Evolutionary conservation across 1,140 invertebrate species (phyloP).

Genomic region (Muscidifurax raptorellus): DNA sequence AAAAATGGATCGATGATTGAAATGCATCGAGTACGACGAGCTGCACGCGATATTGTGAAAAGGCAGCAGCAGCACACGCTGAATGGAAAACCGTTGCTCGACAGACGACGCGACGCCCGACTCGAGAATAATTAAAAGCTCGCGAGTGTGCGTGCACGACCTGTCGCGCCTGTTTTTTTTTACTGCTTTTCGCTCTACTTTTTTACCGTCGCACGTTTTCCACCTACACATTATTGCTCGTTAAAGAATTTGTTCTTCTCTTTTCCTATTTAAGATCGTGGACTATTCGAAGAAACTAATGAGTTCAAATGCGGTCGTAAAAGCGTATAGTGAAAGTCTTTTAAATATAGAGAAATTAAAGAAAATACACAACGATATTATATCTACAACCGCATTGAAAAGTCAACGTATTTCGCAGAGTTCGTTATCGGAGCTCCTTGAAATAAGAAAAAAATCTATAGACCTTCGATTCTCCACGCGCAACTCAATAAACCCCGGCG

Average conservation of each 20-base stretch:
- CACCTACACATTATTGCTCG: background rate
- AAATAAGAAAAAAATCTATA: background rate
- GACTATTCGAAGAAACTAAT: background rate
- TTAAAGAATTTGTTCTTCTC: background rate
- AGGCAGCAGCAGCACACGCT: background rate
- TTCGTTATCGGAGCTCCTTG: background rate
- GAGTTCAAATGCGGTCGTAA: background rate
- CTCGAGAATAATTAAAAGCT: conserved; percentile 23
- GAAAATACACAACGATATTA: background rate
- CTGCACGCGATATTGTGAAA: background rate
- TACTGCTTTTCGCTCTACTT: conserved; percentile 25
- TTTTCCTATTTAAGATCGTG: background rate
- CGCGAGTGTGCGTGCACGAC: background rate
- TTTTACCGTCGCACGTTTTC: background rate
- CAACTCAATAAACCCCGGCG: background rate
- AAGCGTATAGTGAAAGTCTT: background rate
- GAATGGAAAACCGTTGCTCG: background rate
- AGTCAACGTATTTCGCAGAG: background rate
- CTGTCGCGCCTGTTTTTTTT: background rate
- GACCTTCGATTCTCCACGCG: background rate
- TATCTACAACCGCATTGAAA: no score
- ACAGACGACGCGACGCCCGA: background rate
- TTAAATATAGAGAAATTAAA: no score
- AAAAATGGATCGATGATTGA: no score
- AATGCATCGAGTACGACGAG: no score